Percentiles rank a stretch among this genome's conserved stretches.
Conservation (phyloP, 2,113 vertebrate genomes). For the Ochotona princeps region DNA sequence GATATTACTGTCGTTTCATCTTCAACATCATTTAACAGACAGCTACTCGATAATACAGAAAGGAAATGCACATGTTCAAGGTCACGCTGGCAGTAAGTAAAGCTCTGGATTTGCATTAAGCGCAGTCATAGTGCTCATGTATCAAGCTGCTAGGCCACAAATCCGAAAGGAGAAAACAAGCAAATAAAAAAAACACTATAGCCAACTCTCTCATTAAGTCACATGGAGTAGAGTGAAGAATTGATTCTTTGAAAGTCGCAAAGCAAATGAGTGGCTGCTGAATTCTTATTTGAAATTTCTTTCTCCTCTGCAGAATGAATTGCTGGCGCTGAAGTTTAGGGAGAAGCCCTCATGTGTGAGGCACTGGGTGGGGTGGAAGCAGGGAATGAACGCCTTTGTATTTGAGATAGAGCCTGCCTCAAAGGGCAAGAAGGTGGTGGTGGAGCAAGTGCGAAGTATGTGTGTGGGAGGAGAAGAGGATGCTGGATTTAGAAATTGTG, state of each 20-base stretch:
- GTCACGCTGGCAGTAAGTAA: background rate
- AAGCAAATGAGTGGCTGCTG: background rate
- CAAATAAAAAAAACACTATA: background rate
- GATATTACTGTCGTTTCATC: background rate
- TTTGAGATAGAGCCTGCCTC: constrained; percentile 60
- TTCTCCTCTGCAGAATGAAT: background rate
- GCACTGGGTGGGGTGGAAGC: background rate
- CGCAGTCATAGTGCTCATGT: background rate
- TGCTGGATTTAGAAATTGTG: constrained; percentile 74
- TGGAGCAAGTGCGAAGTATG: constrained; percentile 14
- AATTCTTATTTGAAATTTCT: background rate
- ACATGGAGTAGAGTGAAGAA: background rate
- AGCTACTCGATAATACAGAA: background rate
- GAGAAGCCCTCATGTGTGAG: background rate
- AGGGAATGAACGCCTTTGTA: constrained; percentile 54
- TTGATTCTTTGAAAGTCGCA: background rate
- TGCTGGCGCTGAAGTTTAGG: background rate
- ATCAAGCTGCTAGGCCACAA: background rate
- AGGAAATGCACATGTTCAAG: background rate
- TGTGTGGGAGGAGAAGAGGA: constrained; percentile 69
- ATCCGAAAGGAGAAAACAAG: background rate
- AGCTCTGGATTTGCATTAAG: background rate
- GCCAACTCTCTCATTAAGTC: background rate
- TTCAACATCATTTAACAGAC: background rate
- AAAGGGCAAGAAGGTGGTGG: constrained; percentile 60